Evolutionary conservation across 1,140 invertebrate genomes (phyloP), one percentile per base, ranked within the genome.

Genomic region (Lethrus apterus): DNA sequence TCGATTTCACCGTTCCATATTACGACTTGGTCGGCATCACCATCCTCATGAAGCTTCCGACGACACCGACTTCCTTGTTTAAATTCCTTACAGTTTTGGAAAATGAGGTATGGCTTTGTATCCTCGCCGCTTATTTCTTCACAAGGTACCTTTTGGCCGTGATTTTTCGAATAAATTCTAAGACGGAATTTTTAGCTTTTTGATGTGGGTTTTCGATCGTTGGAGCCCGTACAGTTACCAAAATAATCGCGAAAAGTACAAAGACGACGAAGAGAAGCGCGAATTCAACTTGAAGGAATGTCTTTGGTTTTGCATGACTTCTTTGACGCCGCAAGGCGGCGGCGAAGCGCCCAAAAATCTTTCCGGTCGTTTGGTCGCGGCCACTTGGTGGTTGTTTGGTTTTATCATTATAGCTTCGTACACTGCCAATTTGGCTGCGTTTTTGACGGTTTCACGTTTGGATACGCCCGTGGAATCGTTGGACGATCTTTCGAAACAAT

Each of bases 251-350:
- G 70, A 74, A 29, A 73, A 75, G 40, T 78, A 75, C 50, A 68
- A 72, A 30, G 70, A 76, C 35, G 80, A 80, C 20, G 69, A 76
- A 38, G 79, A 81, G 52, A 79, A 79, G 49, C 57, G 80, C 40
- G 71, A 80, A 40, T 84, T 84, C 54, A 79, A 71, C 20, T 61
- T 83, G 9, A 82, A 80, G 54, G 81, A 83, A 62, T 79, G 78
- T 51, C 66, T 84, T 2, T 84, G 81, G 81, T 84, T 84, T 60
- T 84, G 81, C 54, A 80, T 84, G 76, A 83, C 78, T 21, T 82
- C 80, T 2, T 58, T 83, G 4, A 83, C 80, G 3, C 80, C 80
- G 8, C 80, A 83, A 48, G 79, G 83, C 23, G 81, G 83, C 23
- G 83, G 83, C 11, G 83, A 86, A 61, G 81, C 83, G 2, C 83